Conservation (phyloP, 1,140 invertebrate species). For the Bombus haemorrhoidalis region DNA sequence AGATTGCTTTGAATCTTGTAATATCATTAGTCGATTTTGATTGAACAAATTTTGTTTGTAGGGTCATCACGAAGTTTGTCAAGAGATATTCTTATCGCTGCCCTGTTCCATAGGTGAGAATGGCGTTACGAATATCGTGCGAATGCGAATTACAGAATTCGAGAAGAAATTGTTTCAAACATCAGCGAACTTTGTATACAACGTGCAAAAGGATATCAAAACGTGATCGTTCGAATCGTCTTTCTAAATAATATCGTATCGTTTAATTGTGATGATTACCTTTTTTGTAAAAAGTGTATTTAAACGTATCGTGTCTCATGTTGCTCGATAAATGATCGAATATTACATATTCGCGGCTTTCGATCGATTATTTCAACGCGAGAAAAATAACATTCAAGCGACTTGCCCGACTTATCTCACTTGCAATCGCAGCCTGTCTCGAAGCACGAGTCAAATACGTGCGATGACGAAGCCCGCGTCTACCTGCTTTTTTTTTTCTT, state of each 20-base stretch:
- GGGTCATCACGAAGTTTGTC: slow-evolving; percentile 84
- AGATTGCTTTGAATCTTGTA: not conserved
- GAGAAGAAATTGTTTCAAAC: slow-evolving; percentile 82
- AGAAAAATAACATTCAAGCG: not conserved
- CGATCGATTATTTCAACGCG: not conserved
- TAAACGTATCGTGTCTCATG: slow-evolving; percentile 16
- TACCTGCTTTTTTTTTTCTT: not conserved
- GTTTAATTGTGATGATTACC: not conserved
- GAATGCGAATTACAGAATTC: slow-evolving; percentile 82
- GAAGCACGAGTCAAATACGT: not conserved
- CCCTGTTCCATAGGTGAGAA: slow-evolving; percentile 84
- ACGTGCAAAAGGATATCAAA: slow-evolving; percentile 77
- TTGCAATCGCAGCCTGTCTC: not conserved
- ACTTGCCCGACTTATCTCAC: slow-evolving; percentile 4
- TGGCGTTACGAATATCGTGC: slow-evolving; percentile 84
- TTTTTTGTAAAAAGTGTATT: slow-evolving; percentile 37
- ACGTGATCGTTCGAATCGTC: not conserved
- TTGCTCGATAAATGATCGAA: not conserved
- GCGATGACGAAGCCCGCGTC: not conserved
- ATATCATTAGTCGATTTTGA: not conserved
- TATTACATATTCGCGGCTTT: not conserved
- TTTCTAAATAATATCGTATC: not conserved
- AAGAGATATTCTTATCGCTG: slow-evolving; percentile 85
- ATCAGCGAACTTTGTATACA: slow-evolving; percentile 79
- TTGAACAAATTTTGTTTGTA: slow-evolving; percentile 53